Conservation (phyloP, 1,140 invertebrate genomes). For the Drosophila ercepeae region DNA sequence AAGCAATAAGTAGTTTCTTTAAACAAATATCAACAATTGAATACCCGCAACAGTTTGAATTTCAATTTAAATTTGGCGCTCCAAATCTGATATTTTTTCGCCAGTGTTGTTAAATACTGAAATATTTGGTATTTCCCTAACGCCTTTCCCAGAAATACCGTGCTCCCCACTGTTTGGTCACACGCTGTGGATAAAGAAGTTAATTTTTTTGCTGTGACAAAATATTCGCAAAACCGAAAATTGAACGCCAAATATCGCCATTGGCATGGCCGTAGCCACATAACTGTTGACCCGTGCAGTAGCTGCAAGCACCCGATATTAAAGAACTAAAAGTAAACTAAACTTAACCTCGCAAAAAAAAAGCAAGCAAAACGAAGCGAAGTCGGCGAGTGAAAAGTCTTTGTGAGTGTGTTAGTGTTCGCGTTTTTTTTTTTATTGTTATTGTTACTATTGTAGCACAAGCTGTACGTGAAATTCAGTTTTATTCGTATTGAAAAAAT, state of each 20-base stretch:
- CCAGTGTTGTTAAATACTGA: too few relatives aligned
- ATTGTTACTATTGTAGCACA: conserved; percentile 30
- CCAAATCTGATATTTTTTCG: neutral
- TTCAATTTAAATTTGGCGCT: neutral
- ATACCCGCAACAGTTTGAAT: too few relatives aligned
- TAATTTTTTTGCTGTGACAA: conserved; percentile 71
- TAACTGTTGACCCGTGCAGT: conserved; percentile 17
- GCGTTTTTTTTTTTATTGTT: conserved; percentile 28
- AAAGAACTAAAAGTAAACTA: conserved; percentile 56
- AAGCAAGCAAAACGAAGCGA: conserved; percentile 22
- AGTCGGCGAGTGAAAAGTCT: conserved; percentile 59
- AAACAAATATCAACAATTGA: too few relatives aligned
- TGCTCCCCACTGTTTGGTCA: neutral
- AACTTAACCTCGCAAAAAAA: conserved; percentile 75
- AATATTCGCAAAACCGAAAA: conserved; percentile 48
- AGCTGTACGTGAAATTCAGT: conserved; percentile 9
- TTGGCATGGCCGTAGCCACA: conserved; percentile 23
- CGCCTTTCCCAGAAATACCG: neutral
- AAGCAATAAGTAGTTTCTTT: too few relatives aligned
- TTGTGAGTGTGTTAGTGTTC: conserved; percentile 25
- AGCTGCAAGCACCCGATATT: conserved; percentile 31
- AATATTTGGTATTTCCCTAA: neutral
- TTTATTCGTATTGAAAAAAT: conserved; percentile 1
- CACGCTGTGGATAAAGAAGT: conserved; percentile 16
- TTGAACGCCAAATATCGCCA: conserved; percentile 29